Percentiles rank a stretch among this genome's conserved stretches.
phyloP scores from a whole-genome alignment of 2,888 invertebrate genomes.

The Cataglyphis albicans region DNA sequence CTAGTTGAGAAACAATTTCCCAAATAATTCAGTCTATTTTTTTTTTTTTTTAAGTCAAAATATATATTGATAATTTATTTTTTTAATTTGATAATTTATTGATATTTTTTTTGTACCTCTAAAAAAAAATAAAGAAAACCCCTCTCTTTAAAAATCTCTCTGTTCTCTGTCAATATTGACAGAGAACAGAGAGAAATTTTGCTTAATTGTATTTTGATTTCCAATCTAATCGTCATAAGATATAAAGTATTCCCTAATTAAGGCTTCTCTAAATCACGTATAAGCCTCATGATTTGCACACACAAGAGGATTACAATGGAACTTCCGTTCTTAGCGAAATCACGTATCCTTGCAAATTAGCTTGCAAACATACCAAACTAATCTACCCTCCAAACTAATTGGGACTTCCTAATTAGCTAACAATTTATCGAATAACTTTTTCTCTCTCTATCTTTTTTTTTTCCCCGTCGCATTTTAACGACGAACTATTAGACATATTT shows the following conservation, averaged over 20 bases:
- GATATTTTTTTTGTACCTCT: too few species aligned
- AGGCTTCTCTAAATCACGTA: background rate
- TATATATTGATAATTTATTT: background rate
- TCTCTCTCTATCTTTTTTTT: background rate
- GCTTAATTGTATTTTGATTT: background rate
- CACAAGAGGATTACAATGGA: background rate
- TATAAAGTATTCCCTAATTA: background rate
- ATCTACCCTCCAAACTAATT: slow-evolving; percentile 4
- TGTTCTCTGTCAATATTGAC: too few species aligned
- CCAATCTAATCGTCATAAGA: background rate
- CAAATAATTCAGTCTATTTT: too few species aligned
- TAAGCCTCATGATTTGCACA: background rate
- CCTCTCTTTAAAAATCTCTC: background rate
- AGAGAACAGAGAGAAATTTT: too few species aligned
- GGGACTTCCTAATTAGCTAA: background rate
- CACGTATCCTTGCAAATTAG: background rate
- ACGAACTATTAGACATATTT: background rate
- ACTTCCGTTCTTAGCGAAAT: background rate
- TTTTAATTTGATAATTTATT: too few species aligned
- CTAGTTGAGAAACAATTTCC: too few species aligned
- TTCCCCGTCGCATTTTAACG: background rate
- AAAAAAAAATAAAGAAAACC: background rate
- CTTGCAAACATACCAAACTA: background rate
- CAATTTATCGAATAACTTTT: slow-evolving; percentile 2
- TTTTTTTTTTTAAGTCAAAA: too few species aligned